Evolutionary conservation across 2,797 vertebrate genomes (phyloP).

Genomic region (Enteromius anoplus): DNA sequence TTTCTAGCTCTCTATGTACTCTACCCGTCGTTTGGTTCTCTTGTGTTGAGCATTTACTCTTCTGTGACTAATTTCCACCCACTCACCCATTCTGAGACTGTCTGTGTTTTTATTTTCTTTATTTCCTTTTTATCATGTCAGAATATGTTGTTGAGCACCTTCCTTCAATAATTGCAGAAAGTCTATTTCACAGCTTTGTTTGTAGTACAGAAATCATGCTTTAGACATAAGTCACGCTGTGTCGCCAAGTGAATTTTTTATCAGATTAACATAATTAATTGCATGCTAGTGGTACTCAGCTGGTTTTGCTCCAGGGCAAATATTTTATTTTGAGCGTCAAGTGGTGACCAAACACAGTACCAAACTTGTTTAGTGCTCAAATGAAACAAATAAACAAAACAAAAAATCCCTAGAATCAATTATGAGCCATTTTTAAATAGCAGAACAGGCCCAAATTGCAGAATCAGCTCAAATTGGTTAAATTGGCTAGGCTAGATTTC

Average conservation of each 20-base stretch:
- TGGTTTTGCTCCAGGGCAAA: conserved; percentile 13
- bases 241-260: conserved; percentile 1
- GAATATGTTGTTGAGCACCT: conserved; percentile 13
- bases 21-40: conserved; percentile 55
- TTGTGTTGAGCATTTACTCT: conserved; percentile 59
- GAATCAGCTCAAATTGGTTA: neutral
- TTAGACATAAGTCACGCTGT: conserved; percentile 14
- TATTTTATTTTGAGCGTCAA: neutral
- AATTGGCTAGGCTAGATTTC: neutral
- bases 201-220: conserved; percentile 13
- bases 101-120: conserved; percentile 22
- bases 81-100: conserved; percentile 63
- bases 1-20: conserved; percentile 48
- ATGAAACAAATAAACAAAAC: neutral
- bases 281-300: neutral
- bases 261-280: conserved; percentile 16
- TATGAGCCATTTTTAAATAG: neutral
- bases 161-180: conserved; percentile 55
- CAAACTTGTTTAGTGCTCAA: neutral
- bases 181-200: neutral
- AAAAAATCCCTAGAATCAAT: neutral
- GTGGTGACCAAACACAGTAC: neutral
- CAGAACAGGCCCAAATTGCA: neutral
- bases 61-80: conserved; percentile 69
- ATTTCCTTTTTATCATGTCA: conserved; percentile 12